These are phyloP conservation scores for Cephus runcator DNA, from an alignment of 2,888 invertebrate genomes.

Conservation along the genomic window DNA sequence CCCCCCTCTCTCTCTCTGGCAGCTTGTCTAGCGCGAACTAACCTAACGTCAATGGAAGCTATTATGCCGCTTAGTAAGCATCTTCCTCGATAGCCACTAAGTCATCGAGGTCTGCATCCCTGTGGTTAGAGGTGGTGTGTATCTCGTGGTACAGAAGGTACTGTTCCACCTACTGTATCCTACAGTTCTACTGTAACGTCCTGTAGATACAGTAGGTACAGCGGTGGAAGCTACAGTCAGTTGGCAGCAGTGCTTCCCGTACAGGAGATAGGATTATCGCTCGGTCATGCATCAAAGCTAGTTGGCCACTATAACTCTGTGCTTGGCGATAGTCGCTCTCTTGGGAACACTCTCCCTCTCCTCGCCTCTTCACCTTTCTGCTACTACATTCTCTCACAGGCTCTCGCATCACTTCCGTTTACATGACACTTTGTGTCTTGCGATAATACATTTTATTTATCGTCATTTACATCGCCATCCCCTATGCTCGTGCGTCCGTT, in stretches of 20 bases:
- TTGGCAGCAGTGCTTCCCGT: background rate
- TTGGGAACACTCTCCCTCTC: slow-evolving; percentile 20
- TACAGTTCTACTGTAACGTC: background rate
- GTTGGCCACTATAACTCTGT: slow-evolving; percentile 23
- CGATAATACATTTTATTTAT: background rate
- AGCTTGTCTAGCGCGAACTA: background rate
- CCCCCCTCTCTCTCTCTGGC: background rate
- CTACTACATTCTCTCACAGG: slow-evolving; percentile 4
- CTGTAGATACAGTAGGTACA: slow-evolving; percentile 6
- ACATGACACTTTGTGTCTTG: background rate
- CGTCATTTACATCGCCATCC: background rate
- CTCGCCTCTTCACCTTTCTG: slow-evolving; percentile 2
- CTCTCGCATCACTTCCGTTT: background rate
- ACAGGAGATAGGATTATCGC: slow-evolving; percentile 42
- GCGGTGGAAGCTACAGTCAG: slow-evolving; percentile 5
- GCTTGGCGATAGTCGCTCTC: slow-evolving; percentile 10
- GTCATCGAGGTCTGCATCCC: slow-evolving; percentile 5
- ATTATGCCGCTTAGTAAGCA: slow-evolving; percentile 9
- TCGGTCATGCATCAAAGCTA: slow-evolving; percentile 46
- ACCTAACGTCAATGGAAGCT: slow-evolving; percentile 7
- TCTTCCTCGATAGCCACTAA: slow-evolving; percentile 19
- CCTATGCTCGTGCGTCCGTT: background rate
- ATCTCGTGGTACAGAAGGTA: background rate
- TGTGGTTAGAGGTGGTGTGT: background rate
- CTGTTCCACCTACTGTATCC: background rate